Conservation (phyloP, 1,140 invertebrate species). For the Macrocentrus cingulum region DNA sequence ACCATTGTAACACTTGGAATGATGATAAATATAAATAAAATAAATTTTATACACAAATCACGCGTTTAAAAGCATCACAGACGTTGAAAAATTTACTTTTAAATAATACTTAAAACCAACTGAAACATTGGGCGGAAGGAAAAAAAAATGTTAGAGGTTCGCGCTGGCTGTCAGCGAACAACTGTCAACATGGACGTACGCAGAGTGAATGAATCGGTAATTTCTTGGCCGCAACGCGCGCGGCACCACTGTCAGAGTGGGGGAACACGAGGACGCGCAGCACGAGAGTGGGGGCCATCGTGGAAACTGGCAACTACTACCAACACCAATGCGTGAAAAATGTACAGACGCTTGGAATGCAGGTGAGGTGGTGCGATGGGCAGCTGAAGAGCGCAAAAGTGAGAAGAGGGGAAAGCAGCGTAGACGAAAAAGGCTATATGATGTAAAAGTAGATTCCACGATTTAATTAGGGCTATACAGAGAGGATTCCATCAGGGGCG, state of each 20-base stretch:
- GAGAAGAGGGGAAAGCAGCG: background rate
- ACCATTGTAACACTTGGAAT: too few species aligned
- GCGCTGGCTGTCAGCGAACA: too few species aligned
- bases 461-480: background rate
- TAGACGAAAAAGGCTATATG: slow-evolving; percentile 3
- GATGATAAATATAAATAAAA: too few species aligned
- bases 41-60: too few species aligned
- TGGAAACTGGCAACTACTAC: too few species aligned
- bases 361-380: background rate
- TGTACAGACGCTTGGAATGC: background rate
- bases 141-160: too few species aligned
- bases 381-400: too few species aligned
- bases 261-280: background rate
- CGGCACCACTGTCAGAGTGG: background rate
- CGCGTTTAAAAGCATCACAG: too few species aligned
- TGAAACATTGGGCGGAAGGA: too few species aligned
- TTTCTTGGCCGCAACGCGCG: background rate
- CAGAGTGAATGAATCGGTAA: slow-evolving; percentile 1
- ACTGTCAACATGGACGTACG: background rate
- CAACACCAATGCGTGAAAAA: background rate
- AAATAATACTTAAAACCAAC: too few species aligned
- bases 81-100: too few species aligned
- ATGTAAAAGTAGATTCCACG: background rate
- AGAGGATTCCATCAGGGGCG: background rate
- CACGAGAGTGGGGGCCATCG: background rate